Base-by-base conservation (phyloP, 2,888 invertebrate genomes). In the Hoplodrina ambigua region DNA sequence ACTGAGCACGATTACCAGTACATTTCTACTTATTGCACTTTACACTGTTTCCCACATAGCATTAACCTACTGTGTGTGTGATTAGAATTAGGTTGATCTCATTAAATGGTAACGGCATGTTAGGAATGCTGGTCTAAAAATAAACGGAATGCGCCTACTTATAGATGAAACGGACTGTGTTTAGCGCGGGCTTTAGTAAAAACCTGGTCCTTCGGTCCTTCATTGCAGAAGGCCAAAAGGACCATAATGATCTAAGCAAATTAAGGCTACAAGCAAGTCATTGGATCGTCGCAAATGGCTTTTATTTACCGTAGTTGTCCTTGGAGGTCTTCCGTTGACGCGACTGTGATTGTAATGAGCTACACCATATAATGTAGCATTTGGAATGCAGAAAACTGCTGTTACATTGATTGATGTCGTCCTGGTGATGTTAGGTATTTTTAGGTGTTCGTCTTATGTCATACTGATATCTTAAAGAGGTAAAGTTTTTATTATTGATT, bases 1-100 rank as follows among this genome's bases (percentile, higher is more conserved):
- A 71, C 78, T 72, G 77, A 54, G 37, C 79, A 66, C 69, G 69
- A 79, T 69, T 70, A 66, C 63, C 85, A 70, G 60, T 50, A 83
- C 84, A 86, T 82, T 85, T 86, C 86, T 86, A 80, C 60, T 69
- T 58, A 79, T 33, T 75, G 75, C 70, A 61, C 79, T 86, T 85
- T 71, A 77, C 69, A 37, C 56, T 66, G 65, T 70, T 83, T 84
- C 83, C 44, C 81, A 78, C 79, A 85, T 84, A 82, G 68, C 81
- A 84, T 84, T 81, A 83, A 80, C 81, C 81, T 73, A 84, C 75
- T 55, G 37, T 37, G 46, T 33, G 15, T 71, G 81, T 71, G 77
- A 80, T 80, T 71, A 65, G 80, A 81, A 79, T 82, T 75, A 71
- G 70, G 66, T 69, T 70, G 69, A 46, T 72, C 55, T 59, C 49